Percentiles rank a stretch among this genome's conserved stretches.
Conservation (phyloP, 1,140 invertebrate genomes). For the Theocolax elegans region DNA sequence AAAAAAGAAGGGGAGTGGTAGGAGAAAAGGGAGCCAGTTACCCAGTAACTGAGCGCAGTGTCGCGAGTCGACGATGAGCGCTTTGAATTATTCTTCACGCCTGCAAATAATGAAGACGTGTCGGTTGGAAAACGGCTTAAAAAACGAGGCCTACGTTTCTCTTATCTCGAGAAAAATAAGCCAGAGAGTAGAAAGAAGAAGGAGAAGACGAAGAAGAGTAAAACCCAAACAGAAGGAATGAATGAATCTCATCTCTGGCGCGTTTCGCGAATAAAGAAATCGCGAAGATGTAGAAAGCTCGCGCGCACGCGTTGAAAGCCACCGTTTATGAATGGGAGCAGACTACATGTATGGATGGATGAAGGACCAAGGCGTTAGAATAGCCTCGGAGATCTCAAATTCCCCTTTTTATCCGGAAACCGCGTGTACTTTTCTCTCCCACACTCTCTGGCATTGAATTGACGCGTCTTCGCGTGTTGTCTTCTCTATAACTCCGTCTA, state of each 20-base stretch:
- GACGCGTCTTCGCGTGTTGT: too few relatives aligned
- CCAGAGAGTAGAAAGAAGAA: neutral
- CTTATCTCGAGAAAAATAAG: neutral
- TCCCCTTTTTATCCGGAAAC: too few relatives aligned
- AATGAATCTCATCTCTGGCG: conserved; percentile 29
- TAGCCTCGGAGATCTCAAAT: too few relatives aligned
- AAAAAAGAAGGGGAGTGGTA: neutral
- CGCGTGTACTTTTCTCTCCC: too few relatives aligned
- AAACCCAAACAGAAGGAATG: conserved; percentile 39
- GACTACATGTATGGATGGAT: too few relatives aligned
- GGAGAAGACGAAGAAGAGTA: conserved; percentile 4
- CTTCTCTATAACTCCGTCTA: too few relatives aligned
- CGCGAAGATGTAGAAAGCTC: conserved; percentile 36
- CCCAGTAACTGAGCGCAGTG: neutral
- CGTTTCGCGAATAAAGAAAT: conserved; percentile 40
- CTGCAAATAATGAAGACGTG: conserved; percentile 43
- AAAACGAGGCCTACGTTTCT: too few relatives aligned
- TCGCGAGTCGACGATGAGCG: conserved; percentile 22
- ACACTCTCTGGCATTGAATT: too few relatives aligned
- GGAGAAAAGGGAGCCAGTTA: conserved; percentile 9
- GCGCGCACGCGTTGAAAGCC: conserved; percentile 25
- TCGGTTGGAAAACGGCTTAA: conserved; percentile 20
- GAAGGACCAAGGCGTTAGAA: too few relatives aligned
- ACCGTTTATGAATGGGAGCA: too few relatives aligned
- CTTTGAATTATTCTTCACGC: conserved; percentile 49